Conservation (phyloP, 2,113 vertebrate genomes). For the Pachycephala philippinensis region DNA sequence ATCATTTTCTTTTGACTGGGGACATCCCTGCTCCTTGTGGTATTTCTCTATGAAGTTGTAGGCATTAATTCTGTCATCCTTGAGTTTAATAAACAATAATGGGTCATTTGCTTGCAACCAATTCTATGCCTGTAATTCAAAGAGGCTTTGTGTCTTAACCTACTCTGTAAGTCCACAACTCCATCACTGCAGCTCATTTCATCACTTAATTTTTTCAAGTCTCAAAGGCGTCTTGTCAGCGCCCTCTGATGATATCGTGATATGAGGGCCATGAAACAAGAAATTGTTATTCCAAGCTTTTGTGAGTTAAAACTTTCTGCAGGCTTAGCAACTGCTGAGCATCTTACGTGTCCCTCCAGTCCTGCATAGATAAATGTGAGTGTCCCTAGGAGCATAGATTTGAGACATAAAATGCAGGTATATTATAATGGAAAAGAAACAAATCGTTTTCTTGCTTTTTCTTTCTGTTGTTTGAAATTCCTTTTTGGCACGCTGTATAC, state of each 20-base stretch:
- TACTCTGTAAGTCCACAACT: rapidly evolving
- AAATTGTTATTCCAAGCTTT: background rate
- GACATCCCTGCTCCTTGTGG: background rate
- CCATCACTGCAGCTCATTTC: background rate
- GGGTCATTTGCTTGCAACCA: background rate
- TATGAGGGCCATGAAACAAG: background rate
- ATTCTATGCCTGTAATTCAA: background rate
- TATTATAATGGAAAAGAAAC: background rate
- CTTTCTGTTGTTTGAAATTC: conserved; percentile 20
- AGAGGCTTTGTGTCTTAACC: background rate
- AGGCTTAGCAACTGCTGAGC: background rate
- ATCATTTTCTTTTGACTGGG: background rate
- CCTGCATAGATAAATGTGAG: background rate
- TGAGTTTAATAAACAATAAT: background rate
- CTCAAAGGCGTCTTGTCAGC: background rate
- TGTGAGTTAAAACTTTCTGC: background rate
- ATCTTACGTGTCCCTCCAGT: background rate
- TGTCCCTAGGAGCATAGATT: background rate
- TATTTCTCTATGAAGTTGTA: background rate
- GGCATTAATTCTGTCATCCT: background rate
- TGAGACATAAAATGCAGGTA: background rate
- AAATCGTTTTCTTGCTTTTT: background rate
- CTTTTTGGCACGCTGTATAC: background rate
- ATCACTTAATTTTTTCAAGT: background rate
- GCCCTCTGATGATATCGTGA: background rate